phyloP scores from a whole-genome alignment of 2,113 vertebrate species.

The Erythrocercus mccallii region DNA sequence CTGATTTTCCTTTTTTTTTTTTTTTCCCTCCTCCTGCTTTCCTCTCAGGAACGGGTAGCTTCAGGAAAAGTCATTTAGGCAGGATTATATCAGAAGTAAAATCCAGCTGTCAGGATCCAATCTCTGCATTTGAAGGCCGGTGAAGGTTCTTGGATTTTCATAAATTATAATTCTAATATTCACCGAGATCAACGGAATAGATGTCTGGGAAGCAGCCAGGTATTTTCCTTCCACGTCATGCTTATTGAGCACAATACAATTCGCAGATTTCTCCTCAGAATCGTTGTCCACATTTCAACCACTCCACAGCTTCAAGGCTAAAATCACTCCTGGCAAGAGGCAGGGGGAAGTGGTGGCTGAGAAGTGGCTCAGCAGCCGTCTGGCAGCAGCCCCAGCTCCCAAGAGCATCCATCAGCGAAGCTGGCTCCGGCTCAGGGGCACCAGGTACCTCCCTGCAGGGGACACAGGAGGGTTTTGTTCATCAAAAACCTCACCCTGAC shows the following conservation, averaged over 20 bases:
- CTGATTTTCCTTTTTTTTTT: not conserved
- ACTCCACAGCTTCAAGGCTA: not conserved
- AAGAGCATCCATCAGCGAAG: not conserved
- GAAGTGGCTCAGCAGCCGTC: not conserved
- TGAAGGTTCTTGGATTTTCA: not conserved
- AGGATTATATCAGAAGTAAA: not conserved
- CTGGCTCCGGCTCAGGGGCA: fast-evolving
- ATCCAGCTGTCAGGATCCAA: not conserved
- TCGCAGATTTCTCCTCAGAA: not conserved
- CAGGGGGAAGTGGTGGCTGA: not conserved
- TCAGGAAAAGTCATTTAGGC: not conserved
- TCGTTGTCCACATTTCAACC: fast-evolving
- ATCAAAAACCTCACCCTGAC: not conserved
- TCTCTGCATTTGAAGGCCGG: not conserved
- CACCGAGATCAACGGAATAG: not conserved
- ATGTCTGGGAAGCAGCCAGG: not conserved
- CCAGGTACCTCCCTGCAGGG: not conserved
- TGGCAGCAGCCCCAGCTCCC: not conserved
- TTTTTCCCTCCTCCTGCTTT: not conserved
- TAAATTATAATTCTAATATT: not conserved
- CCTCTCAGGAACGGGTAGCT: not conserved
- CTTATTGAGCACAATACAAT: fast-evolving
- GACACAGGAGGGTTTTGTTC: not conserved
- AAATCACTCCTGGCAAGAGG: not conserved
- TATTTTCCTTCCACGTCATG: not conserved